phyloP scores from a whole-genome alignment of 1,140 invertebrate species.

The Drosophila gunungcola region DNA sequence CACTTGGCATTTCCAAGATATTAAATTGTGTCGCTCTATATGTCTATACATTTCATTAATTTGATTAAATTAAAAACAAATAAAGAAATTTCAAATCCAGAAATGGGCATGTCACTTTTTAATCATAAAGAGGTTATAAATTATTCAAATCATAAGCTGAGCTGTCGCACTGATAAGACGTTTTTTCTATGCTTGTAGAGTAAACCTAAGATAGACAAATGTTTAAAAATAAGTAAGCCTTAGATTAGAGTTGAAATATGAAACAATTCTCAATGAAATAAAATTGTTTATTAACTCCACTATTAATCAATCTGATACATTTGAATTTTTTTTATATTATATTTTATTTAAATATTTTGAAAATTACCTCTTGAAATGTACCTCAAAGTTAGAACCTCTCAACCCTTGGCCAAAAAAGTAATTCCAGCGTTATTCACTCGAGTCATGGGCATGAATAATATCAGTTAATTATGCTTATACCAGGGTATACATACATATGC shows the following conservation, averaged over 20 bases:
- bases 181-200: background rate
- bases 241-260: background rate
- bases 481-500: conserved; percentile 1
- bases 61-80: conserved; percentile 8
- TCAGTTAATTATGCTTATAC: conserved; percentile 64
- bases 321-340: too few species aligned
- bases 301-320: too few species aligned
- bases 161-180: conserved; percentile 12
- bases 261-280: too few species aligned
- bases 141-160: conserved; percentile 6
- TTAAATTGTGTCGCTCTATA: conserved; percentile 6
- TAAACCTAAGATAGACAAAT: background rate
- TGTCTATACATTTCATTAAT: conserved; percentile 12
- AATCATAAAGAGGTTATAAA: conserved; percentile 5
- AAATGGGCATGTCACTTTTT: background rate
- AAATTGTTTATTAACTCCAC: too few species aligned
- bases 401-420: conserved; percentile 30
- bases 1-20: conserved; percentile 10
- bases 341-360: too few species aligned
- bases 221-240: background rate
- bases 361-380: background rate
- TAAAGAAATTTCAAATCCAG: background rate
- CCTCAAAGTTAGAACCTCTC: background rate
- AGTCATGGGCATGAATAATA: conserved; percentile 78
- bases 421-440: conserved; percentile 34